These are phyloP conservation scores for Stomatorhinus ivindoensis DNA, from an alignment of 2,113 vertebrate genomes.

Conservation along the genomic window DNA sequence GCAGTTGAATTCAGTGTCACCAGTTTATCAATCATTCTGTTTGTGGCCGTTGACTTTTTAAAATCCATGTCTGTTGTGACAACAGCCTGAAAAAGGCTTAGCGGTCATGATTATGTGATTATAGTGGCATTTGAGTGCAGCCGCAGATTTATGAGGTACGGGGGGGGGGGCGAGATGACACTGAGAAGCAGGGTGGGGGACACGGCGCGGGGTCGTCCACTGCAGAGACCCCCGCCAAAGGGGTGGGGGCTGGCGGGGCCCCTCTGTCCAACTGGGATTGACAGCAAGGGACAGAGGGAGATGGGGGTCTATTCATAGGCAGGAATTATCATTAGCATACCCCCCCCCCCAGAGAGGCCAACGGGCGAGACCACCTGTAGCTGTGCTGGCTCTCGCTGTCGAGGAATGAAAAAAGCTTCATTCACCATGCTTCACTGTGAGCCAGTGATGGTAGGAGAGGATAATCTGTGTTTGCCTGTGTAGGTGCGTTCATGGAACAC, in stretches of 20 bases:
- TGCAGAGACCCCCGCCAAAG: conserved; percentile 23
- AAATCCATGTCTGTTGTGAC: neutral
- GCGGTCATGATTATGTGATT: neutral
- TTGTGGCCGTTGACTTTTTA: neutral
- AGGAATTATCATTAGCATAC: conserved; percentile 50
- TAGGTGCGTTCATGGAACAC: neutral
- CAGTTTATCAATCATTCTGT: neutral
- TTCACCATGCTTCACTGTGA: neutral
- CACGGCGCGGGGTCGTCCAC: neutral
- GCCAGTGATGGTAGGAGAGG: neutral
- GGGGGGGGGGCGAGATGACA: neutral
- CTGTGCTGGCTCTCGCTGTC: conserved; percentile 28
- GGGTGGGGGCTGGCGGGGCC: conserved; percentile 35
- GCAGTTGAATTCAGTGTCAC: neutral
- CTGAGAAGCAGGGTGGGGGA: neutral
- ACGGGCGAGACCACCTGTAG: conserved; percentile 53
- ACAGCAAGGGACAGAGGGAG: conserved; percentile 53
- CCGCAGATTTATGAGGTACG: neutral
- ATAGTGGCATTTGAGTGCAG: neutral
- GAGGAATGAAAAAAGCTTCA: conserved; percentile 20
- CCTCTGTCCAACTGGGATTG: conserved; percentile 44
- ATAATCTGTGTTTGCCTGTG: conserved; percentile 4
- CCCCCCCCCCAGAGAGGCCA: conserved; percentile 38
- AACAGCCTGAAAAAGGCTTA: neutral
- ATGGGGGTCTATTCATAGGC: conserved; percentile 43